Conservation (phyloP, 2,797 vertebrate species). For the Gymnothorax reevesii region DNA sequence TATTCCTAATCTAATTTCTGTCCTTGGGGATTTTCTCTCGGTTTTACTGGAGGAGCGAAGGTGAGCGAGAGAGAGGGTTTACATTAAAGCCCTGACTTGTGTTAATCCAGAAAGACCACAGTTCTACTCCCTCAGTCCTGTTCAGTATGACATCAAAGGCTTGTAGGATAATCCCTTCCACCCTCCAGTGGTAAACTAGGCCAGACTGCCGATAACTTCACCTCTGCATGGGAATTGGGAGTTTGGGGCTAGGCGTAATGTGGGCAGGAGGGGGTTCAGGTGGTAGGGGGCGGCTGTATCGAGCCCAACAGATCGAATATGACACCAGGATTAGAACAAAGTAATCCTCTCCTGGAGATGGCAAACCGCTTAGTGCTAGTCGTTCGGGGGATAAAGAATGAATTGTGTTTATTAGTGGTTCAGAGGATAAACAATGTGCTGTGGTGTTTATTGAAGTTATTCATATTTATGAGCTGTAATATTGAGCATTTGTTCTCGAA, state of each 20-base stretch:
- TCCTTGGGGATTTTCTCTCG: not conserved
- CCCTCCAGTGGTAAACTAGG: not conserved
- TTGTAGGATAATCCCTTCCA: not conserved
- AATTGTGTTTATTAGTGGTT: not conserved
- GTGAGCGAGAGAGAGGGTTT: not conserved
- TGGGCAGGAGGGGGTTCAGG: not conserved
- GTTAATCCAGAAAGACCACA: constrained; percentile 1
- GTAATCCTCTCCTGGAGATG: not conserved
- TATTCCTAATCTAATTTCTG: not conserved
- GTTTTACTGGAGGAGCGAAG: not conserved
- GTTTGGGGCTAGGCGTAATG: no score
- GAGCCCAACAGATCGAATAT: not conserved
- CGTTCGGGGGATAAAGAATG: not conserved
- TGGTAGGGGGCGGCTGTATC: not conserved
- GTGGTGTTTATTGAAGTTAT: not conserved
- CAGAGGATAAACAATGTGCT: no score
- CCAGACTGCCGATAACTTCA: not conserved
- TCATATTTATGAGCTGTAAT: not conserved
- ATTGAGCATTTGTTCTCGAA: not conserved
- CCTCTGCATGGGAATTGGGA: not conserved
- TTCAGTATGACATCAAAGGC: not conserved
- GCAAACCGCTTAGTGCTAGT: not conserved
- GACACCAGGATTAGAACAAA: constrained; percentile 9
- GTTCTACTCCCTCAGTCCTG: not conserved
- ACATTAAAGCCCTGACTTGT: constrained; percentile 3